Conservation (phyloP, 2,888 invertebrate species). For the Patella pellucida region DNA sequence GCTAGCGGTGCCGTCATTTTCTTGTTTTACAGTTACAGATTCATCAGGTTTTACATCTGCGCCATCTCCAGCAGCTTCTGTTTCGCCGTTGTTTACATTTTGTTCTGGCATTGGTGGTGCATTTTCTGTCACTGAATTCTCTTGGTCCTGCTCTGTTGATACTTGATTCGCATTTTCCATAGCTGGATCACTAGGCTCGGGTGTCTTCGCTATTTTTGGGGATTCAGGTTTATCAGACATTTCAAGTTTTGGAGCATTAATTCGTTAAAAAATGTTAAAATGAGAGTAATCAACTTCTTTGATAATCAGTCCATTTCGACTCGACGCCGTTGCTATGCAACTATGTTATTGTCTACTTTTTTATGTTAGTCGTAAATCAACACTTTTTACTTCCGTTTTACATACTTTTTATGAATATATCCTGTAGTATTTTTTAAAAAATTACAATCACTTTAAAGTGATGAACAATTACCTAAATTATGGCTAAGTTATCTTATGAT, state of each 20-base stretch:
- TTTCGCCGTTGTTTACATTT: conserved; percentile 15
- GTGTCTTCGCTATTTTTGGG: conserved; percentile 18
- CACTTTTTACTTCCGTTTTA: background rate
- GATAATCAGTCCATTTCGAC: background rate
- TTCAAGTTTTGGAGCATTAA: background rate
- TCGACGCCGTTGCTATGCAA: conserved; percentile 27
- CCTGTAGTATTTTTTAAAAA: background rate
- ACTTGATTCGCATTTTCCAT: conserved; percentile 14
- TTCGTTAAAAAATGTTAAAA: background rate
- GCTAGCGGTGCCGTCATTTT: conserved; percentile 15
- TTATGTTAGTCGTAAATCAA: conserved; percentile 12
- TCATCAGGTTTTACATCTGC: background rate
- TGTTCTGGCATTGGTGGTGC: conserved; percentile 6
- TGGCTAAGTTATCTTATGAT: background rate
- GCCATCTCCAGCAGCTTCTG: background rate
- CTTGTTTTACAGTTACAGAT: conserved; percentile 12
- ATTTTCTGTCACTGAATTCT: conserved; percentile 21
- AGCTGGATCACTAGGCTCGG: conserved; percentile 13
- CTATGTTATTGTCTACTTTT: conserved; percentile 15
- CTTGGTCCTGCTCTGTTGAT: conserved; percentile 27
- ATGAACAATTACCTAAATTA: background rate
- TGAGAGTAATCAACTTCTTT: background rate
- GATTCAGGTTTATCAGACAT: conserved; percentile 46
- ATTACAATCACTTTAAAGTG: background rate
- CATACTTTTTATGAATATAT: background rate